Evolutionary conservation across 2,888 invertebrate species (phyloP).

Genomic region (Drosophila rubida): DNA sequence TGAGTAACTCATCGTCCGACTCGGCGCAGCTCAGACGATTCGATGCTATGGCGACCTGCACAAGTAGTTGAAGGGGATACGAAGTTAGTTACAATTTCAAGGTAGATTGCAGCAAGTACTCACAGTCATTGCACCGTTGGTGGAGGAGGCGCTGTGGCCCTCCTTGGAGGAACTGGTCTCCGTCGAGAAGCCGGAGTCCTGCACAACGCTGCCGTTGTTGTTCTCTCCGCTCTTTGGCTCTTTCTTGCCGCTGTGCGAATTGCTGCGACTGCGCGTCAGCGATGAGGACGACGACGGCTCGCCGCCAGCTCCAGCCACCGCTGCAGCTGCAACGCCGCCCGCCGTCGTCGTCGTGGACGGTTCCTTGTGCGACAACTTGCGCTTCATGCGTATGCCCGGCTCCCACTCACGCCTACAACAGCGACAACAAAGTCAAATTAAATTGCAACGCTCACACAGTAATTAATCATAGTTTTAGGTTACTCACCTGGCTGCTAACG

Average conservation of each 20-base stretch:
- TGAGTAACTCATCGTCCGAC: slow-evolving; percentile 93
- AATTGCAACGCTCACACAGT: too few relatives aligned
- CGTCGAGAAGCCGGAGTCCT: slow-evolving; percentile 96
- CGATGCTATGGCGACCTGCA: slow-evolving; percentile 79
- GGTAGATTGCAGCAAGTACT: not conserved
- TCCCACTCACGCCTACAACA: slow-evolving; percentile 89
- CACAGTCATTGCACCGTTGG: slow-evolving; percentile 86
- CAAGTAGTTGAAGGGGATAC: not conserved
- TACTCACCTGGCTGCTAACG: slow-evolving; percentile 82
- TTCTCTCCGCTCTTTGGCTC: slow-evolving; percentile 88
- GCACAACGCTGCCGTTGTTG: slow-evolving; percentile 87
- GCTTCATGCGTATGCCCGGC: slow-evolving; percentile 90
- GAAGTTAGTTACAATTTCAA: not conserved
- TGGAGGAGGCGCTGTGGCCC: slow-evolving; percentile 90
- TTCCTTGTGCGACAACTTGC: slow-evolving; percentile 86
- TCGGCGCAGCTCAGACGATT: slow-evolving; percentile 84
- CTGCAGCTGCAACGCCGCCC: slow-evolving; percentile 51
- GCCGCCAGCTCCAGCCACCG: slow-evolving; percentile 54
- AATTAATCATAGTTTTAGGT: not conserved
- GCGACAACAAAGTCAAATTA: not conserved
- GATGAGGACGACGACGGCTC: slow-evolving; percentile 74
- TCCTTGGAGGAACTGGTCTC: slow-evolving; percentile 94
- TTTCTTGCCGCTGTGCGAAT: slow-evolving; percentile 87
- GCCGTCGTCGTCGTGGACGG: slow-evolving; percentile 78
- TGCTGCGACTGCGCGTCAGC: slow-evolving; percentile 88